Base-by-base conservation (phyloP, 2,888 invertebrate genomes). In the Enchytraeus crypticus region DNA sequence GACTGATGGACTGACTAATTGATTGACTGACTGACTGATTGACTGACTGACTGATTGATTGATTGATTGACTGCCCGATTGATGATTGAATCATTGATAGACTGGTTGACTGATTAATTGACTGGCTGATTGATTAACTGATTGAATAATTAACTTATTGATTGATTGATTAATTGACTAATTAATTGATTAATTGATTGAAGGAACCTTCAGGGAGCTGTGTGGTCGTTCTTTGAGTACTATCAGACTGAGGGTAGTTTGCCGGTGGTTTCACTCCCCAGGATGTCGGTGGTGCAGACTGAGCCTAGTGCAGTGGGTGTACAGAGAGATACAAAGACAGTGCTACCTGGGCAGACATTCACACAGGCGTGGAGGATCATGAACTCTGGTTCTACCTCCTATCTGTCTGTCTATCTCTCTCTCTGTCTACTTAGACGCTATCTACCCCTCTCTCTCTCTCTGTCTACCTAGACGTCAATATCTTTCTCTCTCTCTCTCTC, bases 131-230 rank as follows among this genome's bases (percentile, higher is more conserved):
- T n/a, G n/a, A n/a, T n/a, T n/a, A n/a, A n/a, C n/a, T n/a, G n/a
- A n/a, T n/a, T n/a, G n/a, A n/a, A n/a, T n/a, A n/a, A n/a, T n/a
- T n/a, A n/a, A n/a, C n/a, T n/a, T n/a, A n/a, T n/a, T n/a, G n/a
- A n/a, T n/a, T n/a, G n/a, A n/a, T n/a, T n/a, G n/a, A n/a, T n/a
- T n/a, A n/a, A n/a, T n/a, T n/a, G n/a, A n/a, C n/a, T n/a, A n/a
- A n/a, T n/a, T n/a, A n/a, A n/a, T n/a, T n/a, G n/a, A n/a, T n/a
- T n/a, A n/a, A n/a, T 18, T 46, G 27, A 32, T 51, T 83, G 47
- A 79, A 96, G 96, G 96, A 96, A 96, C 81, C 83, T 97, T 59
- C 95, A 95, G 83, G 90, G 90, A 67, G 96, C 96, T 61, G 87
- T 96, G 72, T 90, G 95, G 81, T 90, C 92, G 72, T 96, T 92